A percentile compares a stretch with the other conserved stretches of the same genome.
Conservation (phyloP, 2,888 invertebrate species). For the Allacma fusca region DNA sequence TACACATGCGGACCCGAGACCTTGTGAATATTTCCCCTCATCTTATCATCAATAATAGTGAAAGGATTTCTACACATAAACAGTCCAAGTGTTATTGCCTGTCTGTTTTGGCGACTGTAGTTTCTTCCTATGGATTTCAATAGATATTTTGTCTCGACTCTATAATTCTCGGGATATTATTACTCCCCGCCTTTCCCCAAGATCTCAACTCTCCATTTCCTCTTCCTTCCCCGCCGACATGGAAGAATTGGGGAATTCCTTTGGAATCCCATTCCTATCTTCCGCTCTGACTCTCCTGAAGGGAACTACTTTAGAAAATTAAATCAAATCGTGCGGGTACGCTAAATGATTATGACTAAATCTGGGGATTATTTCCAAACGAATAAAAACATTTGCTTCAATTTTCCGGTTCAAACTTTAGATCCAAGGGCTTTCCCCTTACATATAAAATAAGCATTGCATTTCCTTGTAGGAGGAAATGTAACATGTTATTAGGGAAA, state of each 20-base stretch:
- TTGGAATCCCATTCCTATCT: too few species aligned
- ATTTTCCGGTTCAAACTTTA: background rate
- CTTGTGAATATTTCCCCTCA: slow-evolving; percentile 31
- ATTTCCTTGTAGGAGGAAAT: too few species aligned
- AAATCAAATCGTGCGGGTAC: background rate
- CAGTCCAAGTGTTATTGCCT: slow-evolving; percentile 41
- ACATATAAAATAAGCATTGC: background rate
- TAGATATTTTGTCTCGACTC: slow-evolving; percentile 3
- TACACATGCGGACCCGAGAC: too few species aligned
- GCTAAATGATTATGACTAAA: slow-evolving; percentile 1
- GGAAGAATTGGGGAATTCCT: too few species aligned
- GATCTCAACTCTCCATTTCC: slow-evolving; percentile 9
- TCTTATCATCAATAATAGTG: slow-evolving; percentile 46
- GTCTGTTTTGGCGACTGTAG: background rate
- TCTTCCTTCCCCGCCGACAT: background rate
- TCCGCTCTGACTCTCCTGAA: background rate
- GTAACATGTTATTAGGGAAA: too few species aligned
- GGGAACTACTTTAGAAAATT: background rate
- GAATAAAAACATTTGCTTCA: slow-evolving; percentile 2
- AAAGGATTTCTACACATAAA: slow-evolving; percentile 48
- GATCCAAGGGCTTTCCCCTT: background rate
- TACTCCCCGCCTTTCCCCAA: background rate
- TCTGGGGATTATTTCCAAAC: background rate
- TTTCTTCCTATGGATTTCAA: background rate
- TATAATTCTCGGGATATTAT: background rate